These are phyloP conservation scores for Apoda limacodes DNA, from an alignment of 2,888 invertebrate species.

Conservation along the genomic window DNA sequence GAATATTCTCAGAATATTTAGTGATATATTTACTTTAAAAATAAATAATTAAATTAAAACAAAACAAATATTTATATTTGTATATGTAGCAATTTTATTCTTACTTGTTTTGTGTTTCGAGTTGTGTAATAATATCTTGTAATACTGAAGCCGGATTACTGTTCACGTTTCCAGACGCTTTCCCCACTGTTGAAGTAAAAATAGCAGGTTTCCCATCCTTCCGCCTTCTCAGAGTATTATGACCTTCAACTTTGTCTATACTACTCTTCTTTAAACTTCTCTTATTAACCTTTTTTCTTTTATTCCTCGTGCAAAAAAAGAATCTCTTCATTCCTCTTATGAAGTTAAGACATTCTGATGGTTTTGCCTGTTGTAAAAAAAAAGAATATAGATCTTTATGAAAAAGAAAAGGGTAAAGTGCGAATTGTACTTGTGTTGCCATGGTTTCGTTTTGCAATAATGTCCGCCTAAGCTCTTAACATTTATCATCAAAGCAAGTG, in stretches of 20 bases:
- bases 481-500: no score
- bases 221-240: constrained; percentile 23
- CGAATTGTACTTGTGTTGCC: no score
- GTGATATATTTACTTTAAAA: no score
- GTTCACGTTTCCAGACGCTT: constrained; percentile 47
- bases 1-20: no score
- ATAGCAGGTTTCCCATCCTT: constrained; percentile 41
- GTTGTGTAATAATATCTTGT: constrained; percentile 76
- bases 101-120: constrained; percentile 76
- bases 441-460: no score
- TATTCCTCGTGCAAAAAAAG: constrained; percentile 57
- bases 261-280: constrained; percentile 27
- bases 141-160: constrained; percentile 72
- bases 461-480: no score
- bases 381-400: no score
- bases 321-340: constrained; percentile 55
- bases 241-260: constrained; percentile 22
- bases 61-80: no score
- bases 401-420: no score
- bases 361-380: constrained; percentile 54
- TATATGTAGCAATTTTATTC: constrained; percentile 15
- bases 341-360: constrained; percentile 51
- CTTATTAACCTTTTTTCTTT: constrained; percentile 36
- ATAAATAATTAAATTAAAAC: no score
- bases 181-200: constrained; percentile 58